A percentile compares a stretch with the other conserved stretches of the same genome.
These are phyloP conservation scores for Ypsolopha sequella DNA, from an alignment of 2,888 invertebrate genomes.

Conservation along the genomic window DNA sequence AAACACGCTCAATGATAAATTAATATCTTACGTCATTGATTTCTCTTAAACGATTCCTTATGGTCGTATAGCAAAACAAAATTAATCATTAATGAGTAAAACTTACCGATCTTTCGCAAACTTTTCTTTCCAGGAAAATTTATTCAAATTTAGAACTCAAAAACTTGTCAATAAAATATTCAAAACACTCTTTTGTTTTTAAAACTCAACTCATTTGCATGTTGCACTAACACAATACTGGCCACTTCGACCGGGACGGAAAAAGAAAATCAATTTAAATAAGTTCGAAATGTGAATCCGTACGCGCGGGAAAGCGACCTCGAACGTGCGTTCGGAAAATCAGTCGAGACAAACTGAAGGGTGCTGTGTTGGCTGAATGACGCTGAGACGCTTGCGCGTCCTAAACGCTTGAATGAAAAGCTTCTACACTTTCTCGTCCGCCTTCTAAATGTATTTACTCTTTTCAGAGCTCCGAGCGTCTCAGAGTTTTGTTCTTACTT, in stretches of 20 bases:
- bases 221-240: constrained; percentile 8
- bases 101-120: not conserved
- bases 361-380: constrained; percentile 40
- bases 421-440: constrained; percentile 25
- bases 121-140: not conserved
- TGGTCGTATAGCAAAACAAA: too few species aligned
- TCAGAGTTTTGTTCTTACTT: constrained; percentile 12
- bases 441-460: constrained; percentile 17
- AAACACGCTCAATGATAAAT: too few species aligned
- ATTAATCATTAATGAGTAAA: not conserved
- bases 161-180: not conserved
- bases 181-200: not conserved
- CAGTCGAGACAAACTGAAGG: constrained; percentile 54
- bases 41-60: too few species aligned
- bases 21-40: too few species aligned
- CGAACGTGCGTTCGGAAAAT: constrained; percentile 45
- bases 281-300: constrained; percentile 40
- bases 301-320: constrained; percentile 34
- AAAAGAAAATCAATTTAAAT: constrained; percentile 26
- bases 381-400: constrained; percentile 45
- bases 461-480: constrained; percentile 16
- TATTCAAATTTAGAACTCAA: not conserved
- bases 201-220: constrained; percentile 7
- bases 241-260: constrained; percentile 5
- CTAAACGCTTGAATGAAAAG: constrained; percentile 24